These are phyloP conservation scores for Panagrolaimus sp. DNA, from an alignment of 1,140 invertebrate genomes.

Conservation along the genomic window DNA sequence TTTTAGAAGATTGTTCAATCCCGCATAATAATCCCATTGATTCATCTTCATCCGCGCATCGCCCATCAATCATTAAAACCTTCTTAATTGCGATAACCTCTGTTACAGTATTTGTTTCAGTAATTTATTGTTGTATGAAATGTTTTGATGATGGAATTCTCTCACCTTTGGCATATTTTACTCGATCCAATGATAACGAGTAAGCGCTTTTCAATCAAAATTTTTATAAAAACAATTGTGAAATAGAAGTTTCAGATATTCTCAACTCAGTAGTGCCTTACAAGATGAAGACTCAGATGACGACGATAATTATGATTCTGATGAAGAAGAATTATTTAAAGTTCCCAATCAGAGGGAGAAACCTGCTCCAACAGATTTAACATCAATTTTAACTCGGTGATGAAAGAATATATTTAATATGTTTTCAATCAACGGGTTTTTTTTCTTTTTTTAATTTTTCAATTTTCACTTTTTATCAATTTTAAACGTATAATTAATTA, in stretches of 20 bases:
- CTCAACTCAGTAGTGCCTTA: not conserved
- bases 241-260: not conserved
- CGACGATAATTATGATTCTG: not conserved
- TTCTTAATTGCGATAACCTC: not conserved
- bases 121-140: not conserved
- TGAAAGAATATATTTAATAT: too few relatives aligned
- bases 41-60: not conserved
- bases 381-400: too few relatives aligned
- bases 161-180: not conserved
- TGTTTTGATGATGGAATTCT: not conserved
- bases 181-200: not conserved
- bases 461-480: too few relatives aligned
- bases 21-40: not conserved
- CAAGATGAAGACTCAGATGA: not conserved
- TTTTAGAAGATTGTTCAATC: constrained; percentile 2
- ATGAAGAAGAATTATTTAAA: not conserved
- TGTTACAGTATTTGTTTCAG: not conserved
- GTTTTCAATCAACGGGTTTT: too few relatives aligned
- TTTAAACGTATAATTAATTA: too few relatives aligned
- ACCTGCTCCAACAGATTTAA: too few relatives aligned
- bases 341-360: too few relatives aligned
- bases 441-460: too few relatives aligned
- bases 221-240: not conserved
- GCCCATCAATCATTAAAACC: not conserved
- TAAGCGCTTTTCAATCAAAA: not conserved